Percentiles rank a stretch among this genome's conserved stretches.
Evolutionary conservation across 2,888 invertebrate species (phyloP).

Genomic region (Acanthoscelides obtectus): DNA sequence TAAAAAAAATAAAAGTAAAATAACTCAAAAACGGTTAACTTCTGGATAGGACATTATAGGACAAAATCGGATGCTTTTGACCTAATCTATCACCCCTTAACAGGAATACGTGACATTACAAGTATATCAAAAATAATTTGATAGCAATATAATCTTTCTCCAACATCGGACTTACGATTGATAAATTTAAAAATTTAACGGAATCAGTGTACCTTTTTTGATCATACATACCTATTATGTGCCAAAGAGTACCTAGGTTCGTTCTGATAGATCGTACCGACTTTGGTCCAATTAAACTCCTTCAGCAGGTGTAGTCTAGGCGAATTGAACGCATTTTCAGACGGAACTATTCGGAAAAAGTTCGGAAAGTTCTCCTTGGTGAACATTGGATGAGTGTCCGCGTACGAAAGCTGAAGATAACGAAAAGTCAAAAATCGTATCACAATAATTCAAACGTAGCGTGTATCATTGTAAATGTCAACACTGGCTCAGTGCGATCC

Average conservation of each 20-base stretch:
- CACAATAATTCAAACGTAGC: too few relatives aligned
- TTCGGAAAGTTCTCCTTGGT: conserved; percentile 90
- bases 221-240: conserved; percentile 55
- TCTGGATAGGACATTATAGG: too few relatives aligned
- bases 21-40: too few relatives aligned
- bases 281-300: conserved; percentile 95
- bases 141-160: too few relatives aligned
- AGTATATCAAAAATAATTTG: too few relatives aligned
- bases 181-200: not conserved
- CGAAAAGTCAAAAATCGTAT: not conserved
- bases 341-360: conserved; percentile 94
- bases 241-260: conserved; percentile 85
- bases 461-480: too few relatives aligned
- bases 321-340: conserved; percentile 92
- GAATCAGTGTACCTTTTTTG: not conserved
- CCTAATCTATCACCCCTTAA: too few relatives aligned
- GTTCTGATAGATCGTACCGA: conserved; percentile 96
- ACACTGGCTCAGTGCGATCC: too few relatives aligned
- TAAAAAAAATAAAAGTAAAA: too few relatives aligned
- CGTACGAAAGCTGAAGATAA: conserved; percentile 77
- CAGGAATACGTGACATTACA: too few relatives aligned
- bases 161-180: too few relatives aligned
- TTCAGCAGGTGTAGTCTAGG: conserved; percentile 83
- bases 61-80: too few relatives aligned
- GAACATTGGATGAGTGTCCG: conserved; percentile 97